phyloP scores from a whole-genome alignment of 2,888 invertebrate species.

The Crossocerus cetratus region DNA sequence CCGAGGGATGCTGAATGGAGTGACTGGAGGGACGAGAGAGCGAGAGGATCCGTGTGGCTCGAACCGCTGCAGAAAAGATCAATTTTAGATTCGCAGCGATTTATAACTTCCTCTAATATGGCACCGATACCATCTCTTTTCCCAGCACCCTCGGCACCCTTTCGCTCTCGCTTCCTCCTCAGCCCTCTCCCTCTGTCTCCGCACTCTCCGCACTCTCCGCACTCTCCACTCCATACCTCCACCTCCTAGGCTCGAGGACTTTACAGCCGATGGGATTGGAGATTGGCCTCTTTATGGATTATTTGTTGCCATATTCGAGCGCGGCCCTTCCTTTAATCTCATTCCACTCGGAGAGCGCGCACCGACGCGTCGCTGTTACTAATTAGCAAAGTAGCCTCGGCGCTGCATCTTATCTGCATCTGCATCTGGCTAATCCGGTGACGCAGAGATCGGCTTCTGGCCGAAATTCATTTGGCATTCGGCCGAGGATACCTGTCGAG shows the following conservation, averaged over 20 bases:
- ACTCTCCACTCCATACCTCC: not conserved
- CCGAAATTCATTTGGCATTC: slow-evolving; percentile 50
- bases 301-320: slow-evolving; percentile 46
- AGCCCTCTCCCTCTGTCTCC: too few species aligned
- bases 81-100: slow-evolving; percentile 77
- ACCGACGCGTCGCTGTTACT: not conserved
- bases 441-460: slow-evolving; percentile 36
- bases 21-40: not conserved
- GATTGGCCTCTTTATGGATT: slow-evolving; percentile 35
- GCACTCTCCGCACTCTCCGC: too few species aligned
- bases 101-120: slow-evolving; percentile 78
- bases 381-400: not conserved
- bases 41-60: slow-evolving; percentile 29
- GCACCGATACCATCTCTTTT: slow-evolving; percentile 58
- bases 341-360: slow-evolving; percentile 28
- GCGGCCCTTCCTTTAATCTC: slow-evolving; percentile 20
- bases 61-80: slow-evolving; percentile 74
- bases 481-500: slow-evolving; percentile 32
- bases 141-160: slow-evolving; percentile 17
- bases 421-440: slow-evolving; percentile 39
- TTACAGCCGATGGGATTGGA: slow-evolving; percentile 32
- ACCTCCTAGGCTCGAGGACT: slow-evolving; percentile 21
- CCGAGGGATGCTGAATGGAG: too few species aligned
- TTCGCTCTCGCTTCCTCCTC: slow-evolving; percentile 1
- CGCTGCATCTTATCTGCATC: slow-evolving; percentile 27